These are phyloP conservation scores for Leiothrix lutea DNA, from an alignment of 2,113 vertebrate genomes.

Conservation along the genomic window DNA sequence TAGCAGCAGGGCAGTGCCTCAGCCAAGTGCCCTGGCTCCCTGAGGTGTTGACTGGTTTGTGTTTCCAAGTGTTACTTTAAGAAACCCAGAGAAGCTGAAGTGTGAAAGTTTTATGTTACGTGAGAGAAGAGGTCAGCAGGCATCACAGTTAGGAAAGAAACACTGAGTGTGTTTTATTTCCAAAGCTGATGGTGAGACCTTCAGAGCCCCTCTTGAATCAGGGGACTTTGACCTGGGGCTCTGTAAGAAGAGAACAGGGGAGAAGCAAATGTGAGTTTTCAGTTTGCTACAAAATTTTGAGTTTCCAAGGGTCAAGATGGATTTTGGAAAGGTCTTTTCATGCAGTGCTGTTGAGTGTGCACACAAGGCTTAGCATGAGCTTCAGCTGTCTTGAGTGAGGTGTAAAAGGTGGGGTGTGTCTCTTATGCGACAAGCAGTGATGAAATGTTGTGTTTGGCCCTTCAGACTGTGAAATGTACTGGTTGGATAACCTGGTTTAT, in stretches of 20 bases:
- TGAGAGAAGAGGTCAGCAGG: slow-evolving; percentile 46
- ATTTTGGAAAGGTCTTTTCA: not conserved
- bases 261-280: not conserved
- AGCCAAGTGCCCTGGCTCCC: slow-evolving; percentile 8
- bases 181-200: not conserved
- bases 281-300: not conserved
- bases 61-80: slow-evolving; percentile 61
- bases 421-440: not conserved
- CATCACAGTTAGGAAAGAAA: slow-evolving; percentile 29
- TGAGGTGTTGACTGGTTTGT: slow-evolving; percentile 33
- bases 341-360: not conserved
- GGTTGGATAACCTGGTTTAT: not conserved
- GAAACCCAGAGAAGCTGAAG: slow-evolving; percentile 54
- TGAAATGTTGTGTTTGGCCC: not conserved
- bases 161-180: not conserved
- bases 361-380: not conserved
- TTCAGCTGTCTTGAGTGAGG: not conserved
- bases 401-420: not conserved
- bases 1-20: not conserved
- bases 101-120: slow-evolving; percentile 57
- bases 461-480: not conserved
- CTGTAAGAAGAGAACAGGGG: not conserved
- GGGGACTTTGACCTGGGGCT: not conserved
- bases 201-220: not conserved
- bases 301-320: not conserved